phyloP scores from a whole-genome alignment of 2,888 invertebrate species.

The Nematopogon swammerdamellus region DNA sequence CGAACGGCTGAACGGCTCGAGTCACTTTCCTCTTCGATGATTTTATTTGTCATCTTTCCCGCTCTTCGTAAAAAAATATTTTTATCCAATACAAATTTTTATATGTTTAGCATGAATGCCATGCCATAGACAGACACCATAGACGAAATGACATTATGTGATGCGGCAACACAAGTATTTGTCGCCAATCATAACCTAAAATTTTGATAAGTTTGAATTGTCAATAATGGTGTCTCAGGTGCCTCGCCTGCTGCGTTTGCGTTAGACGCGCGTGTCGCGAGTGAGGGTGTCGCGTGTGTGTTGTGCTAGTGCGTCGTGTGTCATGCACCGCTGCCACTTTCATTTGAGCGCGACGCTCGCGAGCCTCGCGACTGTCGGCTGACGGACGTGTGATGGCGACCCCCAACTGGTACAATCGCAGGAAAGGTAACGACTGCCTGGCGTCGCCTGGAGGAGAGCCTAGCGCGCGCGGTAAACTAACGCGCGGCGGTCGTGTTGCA shows the following conservation, averaged over 20 bases:
- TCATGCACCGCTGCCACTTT: conserved; percentile 3
- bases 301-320: conserved; percentile 2
- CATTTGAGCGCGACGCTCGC: conserved; percentile 3
- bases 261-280: neutral
- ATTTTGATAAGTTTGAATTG: conserved; percentile 6
- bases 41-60: too few relatives aligned
- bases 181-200: conserved; percentile 1
- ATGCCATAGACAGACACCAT: too few relatives aligned
- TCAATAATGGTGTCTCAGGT: conserved; percentile 9
- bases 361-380: conserved; percentile 11
- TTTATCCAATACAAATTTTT: too few relatives aligned
- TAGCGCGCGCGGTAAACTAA: conserved; percentile 6
- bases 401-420: conserved; percentile 45
- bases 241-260: neutral
- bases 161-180: too few relatives aligned
- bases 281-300: conserved; percentile 4
- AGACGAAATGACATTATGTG: too few relatives aligned
- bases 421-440: conserved; percentile 37
- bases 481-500: conserved; percentile 23
- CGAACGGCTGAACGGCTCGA: too few relatives aligned
- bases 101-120: too few relatives aligned
- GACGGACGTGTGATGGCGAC: conserved; percentile 48
- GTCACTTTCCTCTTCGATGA: too few relatives aligned
- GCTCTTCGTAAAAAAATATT: too few relatives aligned
- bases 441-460: conserved; percentile 8